phyloP scores from a whole-genome alignment of 2,113 vertebrate genomes.

The Romanogobio albipinnatus region DNA sequence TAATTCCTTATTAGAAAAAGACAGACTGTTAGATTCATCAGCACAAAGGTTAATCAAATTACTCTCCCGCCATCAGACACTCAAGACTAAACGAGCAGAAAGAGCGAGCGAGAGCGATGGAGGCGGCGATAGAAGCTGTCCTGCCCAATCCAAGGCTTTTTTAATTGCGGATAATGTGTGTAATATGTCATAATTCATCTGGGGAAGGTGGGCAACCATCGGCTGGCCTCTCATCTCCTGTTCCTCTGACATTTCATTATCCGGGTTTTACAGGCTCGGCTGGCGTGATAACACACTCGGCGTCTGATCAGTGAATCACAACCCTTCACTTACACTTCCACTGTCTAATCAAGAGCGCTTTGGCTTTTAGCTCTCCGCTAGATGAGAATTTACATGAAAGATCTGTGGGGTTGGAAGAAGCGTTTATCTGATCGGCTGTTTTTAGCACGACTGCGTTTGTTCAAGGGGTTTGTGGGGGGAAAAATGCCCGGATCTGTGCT shows the following conservation, averaged over 20 bases:
- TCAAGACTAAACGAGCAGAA: conserved; percentile 43
- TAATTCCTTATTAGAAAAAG: conserved; percentile 32
- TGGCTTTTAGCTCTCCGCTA: conserved; percentile 25
- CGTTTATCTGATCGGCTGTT: conserved; percentile 25
- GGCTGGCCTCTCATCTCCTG: conserved; percentile 47
- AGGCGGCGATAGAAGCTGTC: conserved; percentile 39
- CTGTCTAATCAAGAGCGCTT: conserved; percentile 40
- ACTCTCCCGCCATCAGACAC: conserved; percentile 51
- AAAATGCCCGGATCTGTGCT: not conserved
- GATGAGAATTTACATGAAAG: conserved; percentile 1
- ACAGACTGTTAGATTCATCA: conserved; percentile 53
- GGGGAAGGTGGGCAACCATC: conserved; percentile 30
- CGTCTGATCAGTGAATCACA: conserved; percentile 54
- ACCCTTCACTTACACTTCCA: conserved; percentile 49
- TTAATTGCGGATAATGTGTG: conserved; percentile 58
- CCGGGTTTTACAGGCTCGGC: conserved; percentile 50
- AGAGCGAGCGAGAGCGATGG: conserved; percentile 35
- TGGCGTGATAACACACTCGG: conserved; percentile 47
- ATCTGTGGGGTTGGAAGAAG: not conserved
- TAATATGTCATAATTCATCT: conserved; percentile 60
- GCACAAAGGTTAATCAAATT: conserved; percentile 59
- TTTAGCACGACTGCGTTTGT: not conserved
- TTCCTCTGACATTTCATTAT: conserved; percentile 54
- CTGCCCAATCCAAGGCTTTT: conserved; percentile 49
- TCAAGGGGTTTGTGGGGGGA: conserved; percentile 1